Conservation (phyloP, 30 jellyfish, hydroid and myxozoan species). For the Haliclystus octoradiatus region DNA sequence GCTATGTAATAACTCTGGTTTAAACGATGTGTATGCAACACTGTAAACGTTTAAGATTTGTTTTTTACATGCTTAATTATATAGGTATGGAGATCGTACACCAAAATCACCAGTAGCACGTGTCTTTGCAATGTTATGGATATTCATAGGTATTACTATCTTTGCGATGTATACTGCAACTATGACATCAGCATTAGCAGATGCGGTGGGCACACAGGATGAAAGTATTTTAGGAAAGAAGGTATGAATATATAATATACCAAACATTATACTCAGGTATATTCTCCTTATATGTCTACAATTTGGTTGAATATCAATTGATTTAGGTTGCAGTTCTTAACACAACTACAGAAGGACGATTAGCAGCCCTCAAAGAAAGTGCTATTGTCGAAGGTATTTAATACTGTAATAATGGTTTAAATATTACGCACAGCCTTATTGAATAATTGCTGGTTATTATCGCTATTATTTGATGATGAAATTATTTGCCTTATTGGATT, state of each 20-base stretch:
- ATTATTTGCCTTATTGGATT: not conserved
- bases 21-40: too few species aligned
- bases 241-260: slow-evolving; percentile 17
- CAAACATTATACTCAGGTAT: too few species aligned
- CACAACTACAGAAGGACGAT: not conserved
- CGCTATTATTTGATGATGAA: too few species aligned
- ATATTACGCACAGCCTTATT: too few species aligned
- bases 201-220: slow-evolving; percentile 26
- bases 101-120: slow-evolving; percentile 82
- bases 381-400: not conserved
- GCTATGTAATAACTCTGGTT: too few species aligned
- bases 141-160: slow-evolving; percentile 70
- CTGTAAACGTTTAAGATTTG: too few species aligned
- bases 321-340: not conserved
- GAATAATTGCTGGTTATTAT: too few species aligned
- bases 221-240: slow-evolving; percentile 56
- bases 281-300: too few species aligned
- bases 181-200: slow-evolving; percentile 66
- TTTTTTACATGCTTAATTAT: too few species aligned
- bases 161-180: slow-evolving; percentile 89
- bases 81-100: slow-evolving; percentile 83
- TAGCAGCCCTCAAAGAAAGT: not conserved
- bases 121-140: slow-evolving; percentile 75
- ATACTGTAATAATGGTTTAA: too few species aligned
- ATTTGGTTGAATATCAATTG: too few species aligned